Evolutionary conservation across 2,113 vertebrate genomes (phyloP), one percentile per base, ranked within the genome.

Genomic region (Rhea americana): DNA sequence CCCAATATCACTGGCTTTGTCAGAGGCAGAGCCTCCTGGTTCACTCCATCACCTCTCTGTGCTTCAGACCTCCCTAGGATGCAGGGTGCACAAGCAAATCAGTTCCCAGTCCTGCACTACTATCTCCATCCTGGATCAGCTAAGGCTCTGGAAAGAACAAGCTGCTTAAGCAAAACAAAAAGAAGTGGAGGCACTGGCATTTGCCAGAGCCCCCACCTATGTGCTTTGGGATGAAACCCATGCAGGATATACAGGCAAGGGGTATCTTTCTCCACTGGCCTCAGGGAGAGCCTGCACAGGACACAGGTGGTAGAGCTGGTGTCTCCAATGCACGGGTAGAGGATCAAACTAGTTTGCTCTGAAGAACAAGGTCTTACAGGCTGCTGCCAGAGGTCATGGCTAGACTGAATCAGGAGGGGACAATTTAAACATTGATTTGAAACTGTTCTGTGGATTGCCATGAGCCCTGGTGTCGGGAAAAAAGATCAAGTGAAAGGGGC

Each of bases 171-270:
- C 68, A 74, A 56, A 58, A n/a, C 24, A 51, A 48, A 85, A 58
- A 65, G 48, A n/a, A 80, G 55, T 0, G 0, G 65, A 77, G 35
- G 10, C 56, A 11, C 8, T 79, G 63, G 24, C 41, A 2, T 70
- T 73, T 70, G 26, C n/a, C 28, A 16, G 58, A 89, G 51, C 56
- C 72, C 24, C 55, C 48, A 3, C 63, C 68, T 11, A 13, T 8
- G 35, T 7, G 24, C 14, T 91, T 80, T 73, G 79, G 37, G 28
- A 48, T 85, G 73, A 66, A 66, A 43, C 21, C 35, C 39, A 22
- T 3, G 3, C 25, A 43, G 35, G 53, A 14, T 20, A n/a, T 1
- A 47, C 18, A 82, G n/a, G 14, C 43, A 66, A 79, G 25, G 37
- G 9, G 3, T 25, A 61, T 11, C 28, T 87, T 81, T n/a, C 8